phyloP scores from a whole-genome alignment of 1,140 invertebrate genomes.

The Pissodes strobi region DNA sequence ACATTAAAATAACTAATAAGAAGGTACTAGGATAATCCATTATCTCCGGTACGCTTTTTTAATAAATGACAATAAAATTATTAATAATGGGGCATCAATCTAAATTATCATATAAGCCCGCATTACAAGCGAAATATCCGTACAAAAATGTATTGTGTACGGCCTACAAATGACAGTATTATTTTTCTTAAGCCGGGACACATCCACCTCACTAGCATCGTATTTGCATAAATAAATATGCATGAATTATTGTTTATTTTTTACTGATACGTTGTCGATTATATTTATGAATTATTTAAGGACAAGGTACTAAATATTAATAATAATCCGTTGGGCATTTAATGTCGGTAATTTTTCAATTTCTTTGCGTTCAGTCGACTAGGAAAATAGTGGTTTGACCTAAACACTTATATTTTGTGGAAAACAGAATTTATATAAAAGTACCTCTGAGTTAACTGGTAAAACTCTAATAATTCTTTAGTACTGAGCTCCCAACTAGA shows the following conservation, averaged over 20 bases:
- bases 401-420: too few species aligned
- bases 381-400: too few species aligned
- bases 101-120: constrained; percentile 23
- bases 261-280: constrained; percentile 27
- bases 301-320: constrained; percentile 15
- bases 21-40: too few species aligned
- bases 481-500: too few species aligned
- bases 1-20: too few species aligned
- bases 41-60: too few species aligned
- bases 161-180: constrained; percentile 25
- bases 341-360: constrained; percentile 10
- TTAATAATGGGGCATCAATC: constrained; percentile 13
- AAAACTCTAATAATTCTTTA: too few species aligned
- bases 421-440: too few species aligned
- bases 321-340: background rate
- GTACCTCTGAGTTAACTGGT: too few species aligned
- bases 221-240: constrained; percentile 31
- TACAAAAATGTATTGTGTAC: constrained; percentile 22
- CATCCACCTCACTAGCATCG: constrained; percentile 19
- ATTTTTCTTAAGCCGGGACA: constrained; percentile 20
- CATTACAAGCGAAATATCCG: background rate
- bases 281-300: constrained; percentile 26
- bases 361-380: too few species aligned
- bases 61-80: background rate
- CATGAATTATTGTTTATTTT: constrained; percentile 30